Percentiles rank a stretch among this genome's conserved stretches.
Evolutionary conservation across 2,113 vertebrate genomes (phyloP).

Genomic region (Amia ocellicauda): DNA sequence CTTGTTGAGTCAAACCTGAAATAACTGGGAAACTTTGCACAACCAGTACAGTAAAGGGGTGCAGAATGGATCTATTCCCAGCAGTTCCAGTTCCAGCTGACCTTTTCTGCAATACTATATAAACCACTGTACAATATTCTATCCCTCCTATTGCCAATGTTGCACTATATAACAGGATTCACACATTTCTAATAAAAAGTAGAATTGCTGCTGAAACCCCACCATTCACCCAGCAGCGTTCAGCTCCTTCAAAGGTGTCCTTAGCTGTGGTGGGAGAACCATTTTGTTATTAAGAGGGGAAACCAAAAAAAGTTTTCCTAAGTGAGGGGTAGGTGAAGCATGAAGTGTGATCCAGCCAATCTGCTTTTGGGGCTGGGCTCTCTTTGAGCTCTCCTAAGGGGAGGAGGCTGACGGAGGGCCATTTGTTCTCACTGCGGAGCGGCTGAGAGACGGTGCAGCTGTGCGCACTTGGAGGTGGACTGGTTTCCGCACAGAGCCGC

Average conservation of each 20-base stretch:
- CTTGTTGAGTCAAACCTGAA: no score
- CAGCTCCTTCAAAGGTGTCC: not conserved
- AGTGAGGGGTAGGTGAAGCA: slow-evolving; percentile 16
- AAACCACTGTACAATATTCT: no score
- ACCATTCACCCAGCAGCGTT: not conserved
- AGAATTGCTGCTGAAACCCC: no score
- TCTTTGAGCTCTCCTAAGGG: slow-evolving; percentile 21
- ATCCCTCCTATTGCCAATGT: no score
- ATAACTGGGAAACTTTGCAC: no score
- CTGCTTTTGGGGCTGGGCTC: slow-evolving; percentile 22
- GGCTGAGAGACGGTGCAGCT: slow-evolving; percentile 15
- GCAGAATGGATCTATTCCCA: no score
- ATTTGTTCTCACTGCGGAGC: slow-evolving; percentile 14
- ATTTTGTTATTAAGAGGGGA: not conserved
- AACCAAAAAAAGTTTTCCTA: not conserved
- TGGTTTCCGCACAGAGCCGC: slow-evolving; percentile 1
- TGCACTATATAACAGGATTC: no score
- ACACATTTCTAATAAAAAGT: no score
- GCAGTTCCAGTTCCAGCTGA: no score
- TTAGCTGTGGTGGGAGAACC: not conserved
- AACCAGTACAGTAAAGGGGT: no score
- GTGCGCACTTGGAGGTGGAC: slow-evolving; percentile 24
- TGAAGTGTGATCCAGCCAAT: slow-evolving; percentile 19
- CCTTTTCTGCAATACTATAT: no score
- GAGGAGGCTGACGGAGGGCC: slow-evolving; percentile 27